These are phyloP conservation scores for Agelas oroides DNA, from an alignment of 37 sponge, comb jelly and placozoan species.

Conservation along the genomic window DNA sequence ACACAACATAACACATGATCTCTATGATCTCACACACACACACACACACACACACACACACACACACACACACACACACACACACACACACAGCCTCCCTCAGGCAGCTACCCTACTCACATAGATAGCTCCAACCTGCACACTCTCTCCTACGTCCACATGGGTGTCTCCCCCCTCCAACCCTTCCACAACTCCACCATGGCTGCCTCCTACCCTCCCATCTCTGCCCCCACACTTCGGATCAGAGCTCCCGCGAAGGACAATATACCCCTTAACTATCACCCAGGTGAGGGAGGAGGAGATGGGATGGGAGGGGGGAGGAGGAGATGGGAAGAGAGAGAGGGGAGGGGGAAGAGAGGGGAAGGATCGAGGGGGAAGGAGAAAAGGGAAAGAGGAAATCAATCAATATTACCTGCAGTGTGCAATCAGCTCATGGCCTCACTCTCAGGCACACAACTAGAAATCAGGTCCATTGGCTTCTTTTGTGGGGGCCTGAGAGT, in stretches of 20 bases:
- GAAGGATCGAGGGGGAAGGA: no score
- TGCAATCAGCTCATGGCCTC: no score
- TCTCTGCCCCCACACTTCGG: neutral
- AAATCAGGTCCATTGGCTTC: no score
- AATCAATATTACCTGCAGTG: no score
- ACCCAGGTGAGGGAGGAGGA: neutral
- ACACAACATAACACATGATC: no score
- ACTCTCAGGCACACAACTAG: no score
- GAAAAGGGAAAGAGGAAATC: no score
- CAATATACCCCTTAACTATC: constrained; percentile 20
- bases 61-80: no score
- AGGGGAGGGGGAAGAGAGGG: neutral
- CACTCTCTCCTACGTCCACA: constrained; percentile 7
- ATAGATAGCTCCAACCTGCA: constrained; percentile 6
- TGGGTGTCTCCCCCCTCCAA: neutral
- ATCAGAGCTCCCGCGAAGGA: constrained; percentile 12
- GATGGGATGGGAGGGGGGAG: no score
- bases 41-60: no score
- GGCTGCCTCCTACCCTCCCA: neutral
- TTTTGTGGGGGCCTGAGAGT: no score
- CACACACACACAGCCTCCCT: constrained; percentile 23
- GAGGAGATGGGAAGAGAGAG: neutral
- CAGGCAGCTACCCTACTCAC: constrained; percentile 20
- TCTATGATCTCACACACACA: no score
- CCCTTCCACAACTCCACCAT: neutral